Evolutionary conservation across 2,888 invertebrate genomes (phyloP).

Genomic region (Dryobotodes eremita): DNA sequence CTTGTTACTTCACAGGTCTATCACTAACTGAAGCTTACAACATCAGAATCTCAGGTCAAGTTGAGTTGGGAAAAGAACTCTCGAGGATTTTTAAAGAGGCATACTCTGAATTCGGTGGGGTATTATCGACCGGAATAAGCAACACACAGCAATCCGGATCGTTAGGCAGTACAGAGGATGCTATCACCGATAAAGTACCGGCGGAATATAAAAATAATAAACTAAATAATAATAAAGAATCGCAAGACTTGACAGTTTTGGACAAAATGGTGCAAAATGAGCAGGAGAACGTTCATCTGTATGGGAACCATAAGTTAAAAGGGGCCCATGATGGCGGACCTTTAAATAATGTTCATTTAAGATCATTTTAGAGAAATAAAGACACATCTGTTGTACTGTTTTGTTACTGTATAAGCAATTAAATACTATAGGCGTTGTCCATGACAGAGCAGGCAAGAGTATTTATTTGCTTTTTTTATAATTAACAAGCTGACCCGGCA

Average conservation of each 20-base stretch:
- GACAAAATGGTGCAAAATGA: slow-evolving; percentile 50
- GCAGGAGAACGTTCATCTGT: slow-evolving; percentile 57
- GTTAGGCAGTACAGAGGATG: background rate
- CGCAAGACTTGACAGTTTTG: slow-evolving; percentile 46
- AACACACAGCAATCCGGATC: rapidly evolving
- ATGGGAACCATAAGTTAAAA: slow-evolving; percentile 58
- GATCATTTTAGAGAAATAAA: slow-evolving; percentile 27
- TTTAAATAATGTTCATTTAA: slow-evolving; percentile 63
- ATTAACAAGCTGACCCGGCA: no score
- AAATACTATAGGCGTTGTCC: background rate
- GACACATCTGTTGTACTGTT: background rate
- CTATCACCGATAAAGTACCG: rapidly evolving
- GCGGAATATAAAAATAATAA: background rate
- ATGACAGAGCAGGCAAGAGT: background rate
- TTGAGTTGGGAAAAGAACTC: slow-evolving; percentile 57
- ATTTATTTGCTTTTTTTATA: background rate
- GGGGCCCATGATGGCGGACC: slow-evolving; percentile 7
- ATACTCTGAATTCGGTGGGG: background rate
- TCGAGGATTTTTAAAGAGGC: slow-evolving; percentile 36
- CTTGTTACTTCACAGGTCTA: slow-evolving; percentile 32
- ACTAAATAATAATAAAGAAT: background rate
- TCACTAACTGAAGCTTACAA: slow-evolving; percentile 38
- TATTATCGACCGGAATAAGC: no score
- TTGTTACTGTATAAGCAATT: background rate
- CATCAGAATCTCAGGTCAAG: slow-evolving; percentile 56